phyloP scores from a whole-genome alignment of 2,113 vertebrate genomes.

The Perognathus longimembris region DNA sequence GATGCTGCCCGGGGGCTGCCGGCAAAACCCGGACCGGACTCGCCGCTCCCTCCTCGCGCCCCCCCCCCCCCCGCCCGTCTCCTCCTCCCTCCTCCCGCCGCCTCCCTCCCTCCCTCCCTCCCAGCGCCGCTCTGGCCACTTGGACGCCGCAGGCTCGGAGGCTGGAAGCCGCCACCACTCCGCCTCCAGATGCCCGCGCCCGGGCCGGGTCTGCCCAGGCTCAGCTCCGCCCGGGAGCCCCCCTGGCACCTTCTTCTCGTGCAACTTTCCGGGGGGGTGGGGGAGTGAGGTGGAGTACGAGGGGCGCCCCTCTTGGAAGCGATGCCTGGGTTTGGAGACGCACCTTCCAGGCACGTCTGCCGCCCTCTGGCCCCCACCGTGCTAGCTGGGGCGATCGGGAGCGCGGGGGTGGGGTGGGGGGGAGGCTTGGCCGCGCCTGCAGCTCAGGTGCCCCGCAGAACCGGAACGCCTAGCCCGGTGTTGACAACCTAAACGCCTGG shows the following conservation, averaged over 20 bases:
- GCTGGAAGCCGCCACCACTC: constrained; percentile 66
- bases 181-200: constrained; percentile 47
- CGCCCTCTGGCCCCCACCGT: not conserved
- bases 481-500: not conserved
- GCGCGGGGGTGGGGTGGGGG: no score
- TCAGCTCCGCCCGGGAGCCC: not conserved
- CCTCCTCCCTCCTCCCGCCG: constrained; percentile 55
- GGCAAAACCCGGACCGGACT: constrained; percentile 96
- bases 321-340: not conserved
- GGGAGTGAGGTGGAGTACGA: constrained; percentile 26
- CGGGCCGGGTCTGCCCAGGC: constrained; percentile 34
- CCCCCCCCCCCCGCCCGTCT: constrained; percentile 25
- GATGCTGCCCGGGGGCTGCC: constrained; percentile 88
- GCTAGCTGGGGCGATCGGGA: not conserved
- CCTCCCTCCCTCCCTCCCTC: constrained; percentile 68
- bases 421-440: constrained; percentile 2
- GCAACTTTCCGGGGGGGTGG: constrained; percentile 75
- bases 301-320: constrained; percentile 5
- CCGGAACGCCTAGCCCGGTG: not conserved
- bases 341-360: constrained; percentile 35
- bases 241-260: constrained; percentile 21
- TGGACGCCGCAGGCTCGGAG: constrained; percentile 76
- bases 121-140: constrained; percentile 78
- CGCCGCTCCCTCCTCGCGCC: constrained; percentile 52
- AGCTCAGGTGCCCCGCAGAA: not conserved